Evolutionary conservation across 2,113 vertebrate genomes (phyloP).

Genomic region (Apistogramma diplotaenia): DNA sequence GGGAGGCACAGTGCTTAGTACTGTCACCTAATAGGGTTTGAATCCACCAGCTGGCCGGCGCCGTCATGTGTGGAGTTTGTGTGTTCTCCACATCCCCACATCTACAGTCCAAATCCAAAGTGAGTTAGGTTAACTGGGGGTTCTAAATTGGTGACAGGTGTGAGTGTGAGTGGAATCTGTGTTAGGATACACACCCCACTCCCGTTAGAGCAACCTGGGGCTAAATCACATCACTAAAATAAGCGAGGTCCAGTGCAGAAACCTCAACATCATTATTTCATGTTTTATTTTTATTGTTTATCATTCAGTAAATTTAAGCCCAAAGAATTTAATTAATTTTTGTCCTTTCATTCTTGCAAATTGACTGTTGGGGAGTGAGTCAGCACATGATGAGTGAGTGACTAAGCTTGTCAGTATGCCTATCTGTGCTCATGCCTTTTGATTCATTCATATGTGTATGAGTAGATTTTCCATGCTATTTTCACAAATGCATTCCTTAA

Average conservation of each 20-base stretch:
- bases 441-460: constrained; percentile 1
- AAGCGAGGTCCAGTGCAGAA: not conserved
- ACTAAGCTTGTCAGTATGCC: not conserved
- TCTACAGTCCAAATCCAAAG: not conserved
- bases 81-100: rapidly evolving
- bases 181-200: not conserved
- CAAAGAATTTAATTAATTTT: not conserved
- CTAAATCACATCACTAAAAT: not conserved
- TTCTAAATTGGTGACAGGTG: not conserved
- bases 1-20: not conserved
- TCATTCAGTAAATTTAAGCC: not conserved
- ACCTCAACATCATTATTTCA: not conserved
- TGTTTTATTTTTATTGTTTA: not conserved
- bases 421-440: not conserved
- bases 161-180: rapidly evolving
- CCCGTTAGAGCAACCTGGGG: not conserved
- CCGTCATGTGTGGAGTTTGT: not conserved
- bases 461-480: not conserved
- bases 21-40: not conserved
- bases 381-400: not conserved
- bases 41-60: not conserved
- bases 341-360: not conserved
- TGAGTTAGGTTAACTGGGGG: not conserved
- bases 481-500: not conserved
- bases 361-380: not conserved